Conservation (phyloP, 2,113 vertebrate genomes). For the Sterrhoptilus dennistouni region DNA sequence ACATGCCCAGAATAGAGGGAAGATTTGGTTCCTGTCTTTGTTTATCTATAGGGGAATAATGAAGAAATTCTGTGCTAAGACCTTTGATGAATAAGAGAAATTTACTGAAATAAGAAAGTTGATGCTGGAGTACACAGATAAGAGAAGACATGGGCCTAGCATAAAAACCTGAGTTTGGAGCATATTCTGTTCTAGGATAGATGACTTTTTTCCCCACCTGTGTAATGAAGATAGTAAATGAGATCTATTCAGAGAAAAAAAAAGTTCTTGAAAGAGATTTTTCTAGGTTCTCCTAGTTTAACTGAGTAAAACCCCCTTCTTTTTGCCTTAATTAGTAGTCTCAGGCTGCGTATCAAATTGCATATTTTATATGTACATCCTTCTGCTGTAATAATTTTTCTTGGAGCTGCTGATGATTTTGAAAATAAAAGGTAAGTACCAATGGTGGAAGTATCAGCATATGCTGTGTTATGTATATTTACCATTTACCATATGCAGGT, state of each 20-base stretch:
- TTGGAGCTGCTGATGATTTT: not conserved
- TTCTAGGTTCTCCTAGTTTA: not conserved
- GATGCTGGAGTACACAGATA: not conserved
- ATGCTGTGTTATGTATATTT: not conserved
- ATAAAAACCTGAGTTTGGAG: not conserved
- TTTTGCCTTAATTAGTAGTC: not conserved
- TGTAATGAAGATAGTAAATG: not conserved
- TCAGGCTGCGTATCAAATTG: not conserved
- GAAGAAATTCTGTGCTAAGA: not conserved
- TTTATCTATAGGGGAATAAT: not conserved
- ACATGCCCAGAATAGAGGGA: not conserved
- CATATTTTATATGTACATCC: not conserved
- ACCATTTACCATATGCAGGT: not conserved
- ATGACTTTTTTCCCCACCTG: not conserved
- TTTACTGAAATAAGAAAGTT: not conserved
- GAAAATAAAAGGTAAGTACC: not conserved
- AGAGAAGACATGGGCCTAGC: not conserved
- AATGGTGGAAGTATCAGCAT: not conserved
- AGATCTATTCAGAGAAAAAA: not conserved
- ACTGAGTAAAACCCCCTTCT: not conserved
- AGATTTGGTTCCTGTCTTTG: not conserved
- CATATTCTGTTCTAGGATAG: not conserved
- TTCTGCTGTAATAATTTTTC: not conserved
- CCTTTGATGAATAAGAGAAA: not conserved
- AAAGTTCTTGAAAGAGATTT: not conserved